phyloP scores from a whole-genome alignment of 2,888 invertebrate species.

The Pandemis corylana region DNA sequence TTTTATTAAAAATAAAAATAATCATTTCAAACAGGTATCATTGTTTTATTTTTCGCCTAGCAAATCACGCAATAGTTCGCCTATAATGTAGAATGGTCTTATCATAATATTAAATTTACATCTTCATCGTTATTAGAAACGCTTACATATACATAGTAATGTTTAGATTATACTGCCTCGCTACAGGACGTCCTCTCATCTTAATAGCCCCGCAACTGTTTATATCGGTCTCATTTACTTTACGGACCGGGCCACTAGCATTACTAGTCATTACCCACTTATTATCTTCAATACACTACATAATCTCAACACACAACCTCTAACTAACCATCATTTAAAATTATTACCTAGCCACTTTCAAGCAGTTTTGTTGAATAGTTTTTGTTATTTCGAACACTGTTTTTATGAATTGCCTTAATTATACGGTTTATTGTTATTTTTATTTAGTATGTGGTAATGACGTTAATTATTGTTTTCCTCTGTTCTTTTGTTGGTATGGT shows the following conservation, averaged over 20 bases:
- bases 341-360: slow-evolving; percentile 44
- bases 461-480: slow-evolving; percentile 26
- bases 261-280: slow-evolving; percentile 48
- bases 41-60: not conserved
- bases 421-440: slow-evolving; percentile 29
- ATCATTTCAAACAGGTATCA: not conserved
- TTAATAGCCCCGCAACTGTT: slow-evolving; percentile 23
- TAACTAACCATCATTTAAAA: slow-evolving; percentile 52
- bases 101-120: slow-evolving; percentile 1
- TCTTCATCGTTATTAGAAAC: slow-evolving; percentile 10
- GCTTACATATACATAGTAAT: slow-evolving; percentile 5
- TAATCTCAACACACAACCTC: slow-evolving; percentile 51
- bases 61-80: not conserved
- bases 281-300: slow-evolving; percentile 47
- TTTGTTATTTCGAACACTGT: slow-evolving; percentile 30
- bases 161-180: not conserved
- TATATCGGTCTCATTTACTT: slow-evolving; percentile 27
- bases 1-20: too few species aligned
- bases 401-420: slow-evolving; percentile 26
- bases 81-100: not conserved
- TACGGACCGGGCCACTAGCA: slow-evolving; percentile 31
- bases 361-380: slow-evolving; percentile 26
- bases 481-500: slow-evolving; percentile 25
- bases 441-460: slow-evolving; percentile 30
- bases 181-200: slow-evolving; percentile 6